Percentiles rank a stretch among this genome's conserved stretches.
These are phyloP conservation scores for Anser brachyrhynchus DNA, from an alignment of 2,113 vertebrate species.

Conservation along the genomic window DNA sequence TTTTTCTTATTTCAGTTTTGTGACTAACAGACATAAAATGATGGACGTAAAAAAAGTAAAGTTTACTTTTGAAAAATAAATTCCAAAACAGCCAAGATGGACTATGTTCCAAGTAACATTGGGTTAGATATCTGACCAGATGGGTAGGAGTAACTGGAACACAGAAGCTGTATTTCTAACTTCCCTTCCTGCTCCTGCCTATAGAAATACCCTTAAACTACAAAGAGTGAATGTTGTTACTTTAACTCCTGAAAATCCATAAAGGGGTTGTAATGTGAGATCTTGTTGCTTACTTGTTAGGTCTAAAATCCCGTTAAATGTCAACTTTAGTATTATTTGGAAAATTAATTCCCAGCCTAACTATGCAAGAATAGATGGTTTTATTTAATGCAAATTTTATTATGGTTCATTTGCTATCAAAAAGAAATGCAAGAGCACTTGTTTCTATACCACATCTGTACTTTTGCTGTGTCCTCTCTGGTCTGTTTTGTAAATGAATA, in stretches of 20 bases:
- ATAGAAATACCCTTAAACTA: not conserved
- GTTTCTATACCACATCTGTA: not conserved
- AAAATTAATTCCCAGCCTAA: not conserved
- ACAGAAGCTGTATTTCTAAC: not conserved
- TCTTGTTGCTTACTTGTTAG: not conserved
- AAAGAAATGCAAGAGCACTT: not conserved
- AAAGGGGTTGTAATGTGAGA: not conserved
- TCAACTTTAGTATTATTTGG: not conserved
- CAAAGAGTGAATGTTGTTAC: not conserved
- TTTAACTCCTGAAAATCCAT: not conserved
- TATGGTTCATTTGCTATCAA: not conserved
- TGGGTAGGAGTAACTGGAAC: not conserved
- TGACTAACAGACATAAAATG: not conserved
- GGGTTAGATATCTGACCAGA: not conserved
- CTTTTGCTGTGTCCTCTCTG: not conserved
- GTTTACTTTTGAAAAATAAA: not conserved
- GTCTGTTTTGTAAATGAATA: not conserved
- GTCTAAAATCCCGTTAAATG: not conserved
- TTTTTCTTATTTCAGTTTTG: not conserved
- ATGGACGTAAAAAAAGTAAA: not conserved
- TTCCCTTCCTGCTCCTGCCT: not conserved
- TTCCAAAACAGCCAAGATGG: not conserved
- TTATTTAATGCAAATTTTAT: not conserved
- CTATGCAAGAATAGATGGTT: not conserved
- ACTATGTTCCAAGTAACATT: not conserved